Conservation (phyloP, 23 tunicate genomes). For the Ascidia mentula region DNA sequence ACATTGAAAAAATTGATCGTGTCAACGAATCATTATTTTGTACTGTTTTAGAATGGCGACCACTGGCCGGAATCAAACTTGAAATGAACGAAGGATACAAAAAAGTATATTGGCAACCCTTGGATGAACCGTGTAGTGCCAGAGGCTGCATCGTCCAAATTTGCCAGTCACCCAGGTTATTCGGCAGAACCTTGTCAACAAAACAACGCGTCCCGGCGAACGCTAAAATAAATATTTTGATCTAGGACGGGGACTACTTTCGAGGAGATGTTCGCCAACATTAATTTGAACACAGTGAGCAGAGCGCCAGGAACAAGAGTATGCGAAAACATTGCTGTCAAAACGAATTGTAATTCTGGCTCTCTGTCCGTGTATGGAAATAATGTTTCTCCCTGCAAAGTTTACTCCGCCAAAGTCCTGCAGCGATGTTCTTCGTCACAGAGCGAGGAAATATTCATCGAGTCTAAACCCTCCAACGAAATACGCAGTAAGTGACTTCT, state of each 20-base stretch:
- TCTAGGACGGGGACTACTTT: background rate
- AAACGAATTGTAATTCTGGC: background rate
- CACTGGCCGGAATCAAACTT: background rate
- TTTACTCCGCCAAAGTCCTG: background rate
- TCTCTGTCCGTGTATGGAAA: background rate
- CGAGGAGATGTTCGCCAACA: background rate
- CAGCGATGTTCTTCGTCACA: background rate
- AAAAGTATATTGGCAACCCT: background rate
- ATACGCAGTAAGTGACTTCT: too few relatives aligned
- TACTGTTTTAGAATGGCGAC: background rate
- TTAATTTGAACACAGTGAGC: background rate
- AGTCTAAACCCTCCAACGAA: background rate
- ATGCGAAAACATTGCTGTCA: background rate
- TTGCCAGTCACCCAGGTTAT: background rate
- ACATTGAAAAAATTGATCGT: background rate
- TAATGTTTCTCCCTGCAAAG: background rate
- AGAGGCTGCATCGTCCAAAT: background rate
- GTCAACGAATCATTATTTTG: background rate
- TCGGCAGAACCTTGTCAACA: background rate
- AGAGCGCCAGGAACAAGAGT: too few relatives aligned
- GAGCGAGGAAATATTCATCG: background rate
- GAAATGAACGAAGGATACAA: background rate
- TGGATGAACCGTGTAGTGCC: background rate
- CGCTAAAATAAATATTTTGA: background rate
- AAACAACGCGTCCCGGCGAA: background rate